Evolutionary conservation across 2,113 vertebrate species (phyloP).

Genomic region (Calyptomena viridis): DNA sequence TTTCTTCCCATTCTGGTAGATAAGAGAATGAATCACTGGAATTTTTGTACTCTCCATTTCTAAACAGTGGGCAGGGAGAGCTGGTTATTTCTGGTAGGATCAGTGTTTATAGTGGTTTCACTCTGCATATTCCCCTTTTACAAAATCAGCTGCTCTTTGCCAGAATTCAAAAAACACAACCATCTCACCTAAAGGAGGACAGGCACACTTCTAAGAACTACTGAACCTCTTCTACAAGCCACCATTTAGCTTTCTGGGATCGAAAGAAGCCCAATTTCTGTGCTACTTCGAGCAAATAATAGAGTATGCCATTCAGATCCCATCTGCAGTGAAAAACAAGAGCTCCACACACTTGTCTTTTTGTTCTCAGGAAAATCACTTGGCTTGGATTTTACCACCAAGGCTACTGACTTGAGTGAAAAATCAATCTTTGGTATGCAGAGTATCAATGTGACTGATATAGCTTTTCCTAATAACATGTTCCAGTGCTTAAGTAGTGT

Average conservation of each 20-base stretch:
- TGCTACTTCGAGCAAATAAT: neutral
- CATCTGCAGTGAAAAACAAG: neutral
- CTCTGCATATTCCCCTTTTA: slow-evolving; percentile 6
- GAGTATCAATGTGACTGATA: slow-evolving; percentile 15
- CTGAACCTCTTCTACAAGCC: neutral
- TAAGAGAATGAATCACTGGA: slow-evolving; percentile 59
- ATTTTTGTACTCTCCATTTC: slow-evolving; percentile 55
- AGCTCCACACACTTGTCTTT: neutral
- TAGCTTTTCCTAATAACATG: slow-evolving; percentile 23
- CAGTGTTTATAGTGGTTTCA: neutral
- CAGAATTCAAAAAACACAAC: neutral
- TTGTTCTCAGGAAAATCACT: slow-evolving; percentile 13
- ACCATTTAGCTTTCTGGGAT: neutral
- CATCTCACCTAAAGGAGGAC: neutral
- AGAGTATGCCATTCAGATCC: neutral
- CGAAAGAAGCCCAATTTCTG: neutral
- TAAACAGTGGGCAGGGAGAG: neutral
- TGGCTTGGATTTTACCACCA: slow-evolving; percentile 27
- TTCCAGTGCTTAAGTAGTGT: neutral
- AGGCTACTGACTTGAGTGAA: slow-evolving; percentile 18
- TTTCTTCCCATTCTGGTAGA: slow-evolving; percentile 23
- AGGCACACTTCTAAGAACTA: neutral
- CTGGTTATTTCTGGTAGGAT: slow-evolving; percentile 27
- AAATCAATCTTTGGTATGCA: neutral
- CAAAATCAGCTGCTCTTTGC: neutral